phyloP scores from a whole-genome alignment of 2,888 invertebrate species.

The Cynaeus angustus region DNA sequence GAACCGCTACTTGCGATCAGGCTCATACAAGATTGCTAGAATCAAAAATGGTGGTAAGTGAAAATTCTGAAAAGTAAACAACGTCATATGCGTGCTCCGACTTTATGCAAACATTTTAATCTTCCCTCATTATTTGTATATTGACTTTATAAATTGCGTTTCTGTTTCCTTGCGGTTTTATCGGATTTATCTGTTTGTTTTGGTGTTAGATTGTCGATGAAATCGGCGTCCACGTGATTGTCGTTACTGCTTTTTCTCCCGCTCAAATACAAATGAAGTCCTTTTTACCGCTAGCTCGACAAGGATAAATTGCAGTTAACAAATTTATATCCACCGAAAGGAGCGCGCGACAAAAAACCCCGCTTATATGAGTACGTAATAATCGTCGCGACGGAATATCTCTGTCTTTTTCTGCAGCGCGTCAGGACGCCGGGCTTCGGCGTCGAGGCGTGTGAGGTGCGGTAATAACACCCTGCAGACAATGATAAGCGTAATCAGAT shows the following conservation, averaged over 20 bases:
- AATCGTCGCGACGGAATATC: conserved; percentile 53
- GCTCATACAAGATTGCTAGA: conserved; percentile 33
- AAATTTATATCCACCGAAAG: conserved; percentile 57
- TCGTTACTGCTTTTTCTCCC: conserved; percentile 11
- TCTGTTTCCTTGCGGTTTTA: conserved; percentile 44
- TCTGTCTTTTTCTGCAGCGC: conserved; percentile 54
- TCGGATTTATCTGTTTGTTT: conserved; percentile 49
- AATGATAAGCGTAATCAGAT: conserved; percentile 64
- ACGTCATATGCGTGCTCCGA: conserved; percentile 20
- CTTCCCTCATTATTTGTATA: conserved; percentile 48
- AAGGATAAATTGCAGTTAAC: conserved; percentile 61
- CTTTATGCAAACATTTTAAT: conserved; percentile 44
- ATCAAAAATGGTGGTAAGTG: conserved; percentile 42
- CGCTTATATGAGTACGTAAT: conserved; percentile 53
- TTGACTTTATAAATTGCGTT: conserved; percentile 50
- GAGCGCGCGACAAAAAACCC: conserved; percentile 54
- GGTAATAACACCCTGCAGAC: conserved; percentile 64
- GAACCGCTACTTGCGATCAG: conserved; percentile 47
- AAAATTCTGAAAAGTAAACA: neutral
- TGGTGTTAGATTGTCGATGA: conserved; percentile 17
- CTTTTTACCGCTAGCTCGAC: conserved; percentile 56
- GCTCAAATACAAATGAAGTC: conserved; percentile 55
- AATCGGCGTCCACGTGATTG: conserved; percentile 19
- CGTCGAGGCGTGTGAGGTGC: conserved; percentile 57
- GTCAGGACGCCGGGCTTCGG: conserved; percentile 49